These are phyloP conservation scores for Sebastolobus altivelis DNA, from an alignment of 2,797 vertebrate species.

Conservation along the genomic window DNA sequence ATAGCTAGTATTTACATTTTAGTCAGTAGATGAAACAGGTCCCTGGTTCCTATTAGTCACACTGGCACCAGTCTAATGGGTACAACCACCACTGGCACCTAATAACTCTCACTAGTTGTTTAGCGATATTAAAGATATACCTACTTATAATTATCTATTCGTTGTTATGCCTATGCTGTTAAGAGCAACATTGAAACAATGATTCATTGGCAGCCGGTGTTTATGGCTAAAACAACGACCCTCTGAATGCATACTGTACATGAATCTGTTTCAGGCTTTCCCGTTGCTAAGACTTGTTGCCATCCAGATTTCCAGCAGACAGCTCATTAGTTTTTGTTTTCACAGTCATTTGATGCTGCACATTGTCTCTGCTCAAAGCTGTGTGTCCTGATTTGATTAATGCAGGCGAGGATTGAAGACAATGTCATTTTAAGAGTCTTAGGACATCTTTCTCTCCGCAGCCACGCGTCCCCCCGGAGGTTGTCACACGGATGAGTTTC, in stretches of 20 bases:
- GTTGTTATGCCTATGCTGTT: conserved; percentile 7
- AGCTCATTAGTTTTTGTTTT: conserved; percentile 42
- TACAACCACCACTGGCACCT: neutral
- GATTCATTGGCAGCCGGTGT: conserved; percentile 22
- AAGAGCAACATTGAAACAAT: conserved; percentile 15
- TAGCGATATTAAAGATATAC: conserved; percentile 12
- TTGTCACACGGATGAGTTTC: conserved; percentile 95
- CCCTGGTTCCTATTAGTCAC: conserved; percentile 27
- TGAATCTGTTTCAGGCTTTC: conserved; percentile 14
- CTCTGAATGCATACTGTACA: neutral
- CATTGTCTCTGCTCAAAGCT: conserved; percentile 20
- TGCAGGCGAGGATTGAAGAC: neutral
- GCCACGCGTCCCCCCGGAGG: conserved; percentile 95
- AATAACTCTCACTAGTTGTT: neutral
- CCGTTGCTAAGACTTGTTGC: conserved; percentile 38
- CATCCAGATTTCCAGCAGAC: conserved; percentile 21
- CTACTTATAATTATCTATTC: neutral
- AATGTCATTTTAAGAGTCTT: neutral
- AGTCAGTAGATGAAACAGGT: conserved; percentile 10
- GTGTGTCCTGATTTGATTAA: conserved; percentile 40
- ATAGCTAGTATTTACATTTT: conserved; percentile 30
- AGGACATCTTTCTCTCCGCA: conserved; percentile 60
- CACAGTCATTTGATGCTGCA: conserved; percentile 20
- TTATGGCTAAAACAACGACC: conserved; percentile 30
- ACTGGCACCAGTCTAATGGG: conserved; percentile 7